Percentiles rank a stretch among this genome's conserved stretches.
Evolutionary conservation across 1,140 invertebrate species (phyloP).

Genomic region (Drosophila truncata): DNA sequence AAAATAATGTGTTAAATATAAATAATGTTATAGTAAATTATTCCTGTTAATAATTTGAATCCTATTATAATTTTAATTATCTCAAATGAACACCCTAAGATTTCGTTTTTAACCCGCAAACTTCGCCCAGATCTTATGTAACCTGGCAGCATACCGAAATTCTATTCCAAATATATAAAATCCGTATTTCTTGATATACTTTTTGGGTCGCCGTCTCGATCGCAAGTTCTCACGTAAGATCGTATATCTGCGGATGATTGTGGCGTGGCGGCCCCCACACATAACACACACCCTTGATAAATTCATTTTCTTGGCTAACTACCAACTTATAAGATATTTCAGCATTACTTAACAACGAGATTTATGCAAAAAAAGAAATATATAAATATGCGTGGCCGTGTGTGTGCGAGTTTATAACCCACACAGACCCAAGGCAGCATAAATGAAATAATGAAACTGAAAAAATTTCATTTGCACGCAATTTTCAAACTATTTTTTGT

Average conservation of each 20-base stretch:
- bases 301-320: constrained; percentile 69
- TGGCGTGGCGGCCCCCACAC: constrained; percentile 20
- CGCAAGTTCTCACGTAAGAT: constrained; percentile 25
- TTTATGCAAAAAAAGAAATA: constrained; percentile 64
- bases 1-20: neutral
- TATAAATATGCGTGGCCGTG: constrained; percentile 24
- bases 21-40: neutral
- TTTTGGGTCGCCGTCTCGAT: constrained; percentile 37
- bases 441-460: constrained; percentile 20
- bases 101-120: neutral
- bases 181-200: constrained; percentile 26
- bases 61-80: neutral
- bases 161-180: constrained; percentile 43
- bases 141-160: constrained; percentile 24
- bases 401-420: constrained; percentile 17
- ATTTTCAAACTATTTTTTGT: constrained; percentile 31
- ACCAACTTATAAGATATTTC: constrained; percentile 67
- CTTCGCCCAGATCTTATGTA: constrained; percentile 33
- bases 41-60: neutral
- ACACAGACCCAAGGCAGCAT: constrained; percentile 7
- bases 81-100: neutral
- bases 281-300: constrained; percentile 51
- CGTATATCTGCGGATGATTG: constrained; percentile 39
- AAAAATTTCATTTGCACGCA: constrained; percentile 66
- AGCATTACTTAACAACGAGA: constrained; percentile 74